Evolutionary conservation across 2,888 invertebrate species (phyloP).

Genomic region (Heliconius erato): DNA sequence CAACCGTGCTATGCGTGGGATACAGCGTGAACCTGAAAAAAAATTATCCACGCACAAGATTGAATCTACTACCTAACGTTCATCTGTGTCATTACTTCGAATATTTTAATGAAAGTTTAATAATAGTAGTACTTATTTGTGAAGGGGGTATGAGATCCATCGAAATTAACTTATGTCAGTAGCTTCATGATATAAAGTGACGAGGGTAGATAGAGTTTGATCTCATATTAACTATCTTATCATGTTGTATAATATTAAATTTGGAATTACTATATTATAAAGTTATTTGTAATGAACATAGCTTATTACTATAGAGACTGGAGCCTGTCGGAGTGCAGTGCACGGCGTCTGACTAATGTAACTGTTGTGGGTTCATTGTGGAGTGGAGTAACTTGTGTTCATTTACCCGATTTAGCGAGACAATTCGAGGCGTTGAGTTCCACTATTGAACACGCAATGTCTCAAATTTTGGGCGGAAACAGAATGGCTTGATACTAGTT

Average conservation of each 20-base stretch:
- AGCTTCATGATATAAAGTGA: slow-evolving; percentile 13
- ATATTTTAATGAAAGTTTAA: slow-evolving; percentile 8
- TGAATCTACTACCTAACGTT: too few relatives aligned
- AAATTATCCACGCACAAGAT: too few relatives aligned
- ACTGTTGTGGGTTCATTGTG: not conserved
- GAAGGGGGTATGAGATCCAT: not conserved
- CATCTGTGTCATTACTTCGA: not conserved
- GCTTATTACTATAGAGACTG: too few relatives aligned
- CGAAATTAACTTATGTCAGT: slow-evolving; percentile 20
- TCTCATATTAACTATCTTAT: not conserved
- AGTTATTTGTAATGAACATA: too few relatives aligned
- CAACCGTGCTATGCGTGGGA: not conserved
- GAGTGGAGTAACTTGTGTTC: too few relatives aligned
- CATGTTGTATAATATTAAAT: not conserved
- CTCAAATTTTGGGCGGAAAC: too few relatives aligned
- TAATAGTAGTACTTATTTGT: not conserved
- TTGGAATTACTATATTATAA: not conserved
- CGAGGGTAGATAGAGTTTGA: slow-evolving; percentile 13
- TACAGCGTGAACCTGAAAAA: not conserved
- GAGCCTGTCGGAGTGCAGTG: not conserved
- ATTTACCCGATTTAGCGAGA: too few relatives aligned
- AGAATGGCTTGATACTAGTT: too few relatives aligned
- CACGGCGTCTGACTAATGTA: not conserved
- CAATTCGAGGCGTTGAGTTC: too few relatives aligned
- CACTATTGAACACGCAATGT: too few relatives aligned